phyloP scores from a whole-genome alignment of 2,888 invertebrate genomes.

The Tiphia femorata region DNA sequence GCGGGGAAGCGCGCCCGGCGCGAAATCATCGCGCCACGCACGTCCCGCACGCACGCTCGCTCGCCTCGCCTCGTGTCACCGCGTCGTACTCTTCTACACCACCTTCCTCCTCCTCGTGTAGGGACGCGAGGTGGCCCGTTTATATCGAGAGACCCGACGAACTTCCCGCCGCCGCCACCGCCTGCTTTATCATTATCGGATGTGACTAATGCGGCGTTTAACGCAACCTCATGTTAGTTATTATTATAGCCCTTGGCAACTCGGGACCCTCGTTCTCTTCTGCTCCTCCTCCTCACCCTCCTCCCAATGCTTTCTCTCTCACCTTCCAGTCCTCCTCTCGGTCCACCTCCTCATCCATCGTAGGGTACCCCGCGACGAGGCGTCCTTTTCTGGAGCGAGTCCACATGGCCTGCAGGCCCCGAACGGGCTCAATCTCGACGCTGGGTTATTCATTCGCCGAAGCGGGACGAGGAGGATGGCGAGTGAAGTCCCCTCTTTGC shows the following conservation, averaged over 20 bases:
- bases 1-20: too few species aligned
- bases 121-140: slow-evolving; percentile 32
- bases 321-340: background rate
- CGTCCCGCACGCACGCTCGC: too few species aligned
- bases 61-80: too few species aligned
- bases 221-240: slow-evolving; percentile 59
- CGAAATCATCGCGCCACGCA: too few species aligned
- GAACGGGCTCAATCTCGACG: slow-evolving; percentile 37
- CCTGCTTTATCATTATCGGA: slow-evolving; percentile 61
- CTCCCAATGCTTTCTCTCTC: slow-evolving; percentile 6
- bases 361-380: slow-evolving; percentile 17
- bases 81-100: too few species aligned
- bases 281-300: slow-evolving; percentile 9
- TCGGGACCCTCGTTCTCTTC: slow-evolving; percentile 27
- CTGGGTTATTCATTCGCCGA: slow-evolving; percentile 47
- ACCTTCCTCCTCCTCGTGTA: background rate
- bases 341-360: background rate
- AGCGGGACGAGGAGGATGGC: slow-evolving; percentile 31
- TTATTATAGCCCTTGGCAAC: slow-evolving; percentile 60
- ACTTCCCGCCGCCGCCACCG: slow-evolving; percentile 46
- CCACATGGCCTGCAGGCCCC: slow-evolving; percentile 43
- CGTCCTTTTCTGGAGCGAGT: slow-evolving; percentile 34
- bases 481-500: too few species aligned
- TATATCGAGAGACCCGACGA: slow-evolving; percentile 47
- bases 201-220: slow-evolving; percentile 61